A percentile compares a stretch with the other conserved stretches of the same genome.
Evolutionary conservation across 1,140 invertebrate species (phyloP).

Genomic region (Drosophila chauvacae): DNA sequence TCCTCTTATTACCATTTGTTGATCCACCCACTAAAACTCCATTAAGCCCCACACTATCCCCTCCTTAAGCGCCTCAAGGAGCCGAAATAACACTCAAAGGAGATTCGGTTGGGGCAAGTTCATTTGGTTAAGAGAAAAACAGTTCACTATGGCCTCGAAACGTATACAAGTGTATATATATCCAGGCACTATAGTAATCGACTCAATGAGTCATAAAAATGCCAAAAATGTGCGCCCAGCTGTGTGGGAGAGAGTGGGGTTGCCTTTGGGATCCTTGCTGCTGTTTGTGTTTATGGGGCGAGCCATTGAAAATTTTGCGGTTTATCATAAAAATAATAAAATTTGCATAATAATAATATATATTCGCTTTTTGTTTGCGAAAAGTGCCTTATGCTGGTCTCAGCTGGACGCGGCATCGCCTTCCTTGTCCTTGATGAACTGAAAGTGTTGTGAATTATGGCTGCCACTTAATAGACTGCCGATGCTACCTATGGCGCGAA

Average conservation of each 20-base stretch:
- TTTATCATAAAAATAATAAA: slow-evolving; percentile 83
- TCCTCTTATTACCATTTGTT: slow-evolving; percentile 55
- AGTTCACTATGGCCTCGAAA: slow-evolving; percentile 42
- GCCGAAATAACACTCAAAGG: slow-evolving; percentile 13
- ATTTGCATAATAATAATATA: slow-evolving; percentile 80
- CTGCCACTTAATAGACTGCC: slow-evolving; percentile 57
- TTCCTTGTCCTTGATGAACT: slow-evolving; percentile 67
- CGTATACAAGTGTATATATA: slow-evolving; percentile 21
- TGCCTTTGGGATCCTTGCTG: slow-evolving; percentile 25
- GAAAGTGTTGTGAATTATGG: slow-evolving; percentile 81
- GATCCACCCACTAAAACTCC: slow-evolving; percentile 47
- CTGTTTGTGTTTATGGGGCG: slow-evolving; percentile 61
- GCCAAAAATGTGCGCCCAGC: slow-evolving; percentile 77
- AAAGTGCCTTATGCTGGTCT: slow-evolving; percentile 54
- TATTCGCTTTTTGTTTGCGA: slow-evolving; percentile 59
- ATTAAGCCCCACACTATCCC: slow-evolving; percentile 48
- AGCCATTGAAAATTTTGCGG: slow-evolving; percentile 72
- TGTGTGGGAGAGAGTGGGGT: slow-evolving; percentile 25
- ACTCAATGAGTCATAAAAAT: slow-evolving; percentile 82
- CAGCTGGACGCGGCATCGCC: slow-evolving; percentile 64
- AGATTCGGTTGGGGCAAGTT: slow-evolving; percentile 36
- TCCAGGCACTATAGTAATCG: slow-evolving; percentile 70
- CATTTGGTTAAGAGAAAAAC: slow-evolving; percentile 66
- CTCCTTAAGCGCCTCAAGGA: slow-evolving; percentile 29
- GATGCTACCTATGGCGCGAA: slow-evolving; percentile 47